Percentiles rank a stretch among this genome's conserved stretches.
phyloP scores from a whole-genome alignment of 1,140 invertebrate genomes.

The Drosophila athabasca region DNA sequence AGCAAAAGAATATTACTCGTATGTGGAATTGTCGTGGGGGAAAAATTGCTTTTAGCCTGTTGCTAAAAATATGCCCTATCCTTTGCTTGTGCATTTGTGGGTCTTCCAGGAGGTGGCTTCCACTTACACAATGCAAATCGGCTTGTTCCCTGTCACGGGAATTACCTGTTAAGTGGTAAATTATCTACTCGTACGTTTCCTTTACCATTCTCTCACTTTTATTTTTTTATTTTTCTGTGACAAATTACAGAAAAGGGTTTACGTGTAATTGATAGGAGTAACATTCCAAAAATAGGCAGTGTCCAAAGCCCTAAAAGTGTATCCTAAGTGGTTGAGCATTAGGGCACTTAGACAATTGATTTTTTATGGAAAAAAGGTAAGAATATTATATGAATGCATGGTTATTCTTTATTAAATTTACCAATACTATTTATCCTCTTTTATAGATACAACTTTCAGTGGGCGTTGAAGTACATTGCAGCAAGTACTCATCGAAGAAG shows the following conservation, averaged over 20 bases:
- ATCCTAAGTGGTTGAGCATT: constrained; percentile 30
- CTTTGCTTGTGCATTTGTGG: constrained; percentile 37
- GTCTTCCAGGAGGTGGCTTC: constrained; percentile 46
- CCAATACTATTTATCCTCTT: not conserved
- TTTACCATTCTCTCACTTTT: constrained; percentile 19
- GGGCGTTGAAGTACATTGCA: constrained; percentile 22
- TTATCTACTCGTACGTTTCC: constrained; percentile 35
- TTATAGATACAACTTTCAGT: not conserved
- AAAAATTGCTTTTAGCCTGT: constrained; percentile 73
- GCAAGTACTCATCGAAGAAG: constrained; percentile 15
- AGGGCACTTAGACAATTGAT: constrained; percentile 59
- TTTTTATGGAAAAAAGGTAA: constrained; percentile 5
- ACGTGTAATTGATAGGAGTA: constrained; percentile 60
- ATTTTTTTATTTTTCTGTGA: constrained; percentile 18
- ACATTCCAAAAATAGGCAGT: not conserved
- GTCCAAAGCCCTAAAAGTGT: constrained; percentile 24
- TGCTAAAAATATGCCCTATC: constrained; percentile 54
- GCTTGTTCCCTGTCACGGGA: constrained; percentile 54
- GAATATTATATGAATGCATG: not conserved
- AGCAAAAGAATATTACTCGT: constrained; percentile 59
- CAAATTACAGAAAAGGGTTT: constrained; percentile 61
- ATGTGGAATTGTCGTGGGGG: constrained; percentile 30
- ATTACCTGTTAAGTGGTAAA: constrained; percentile 69
- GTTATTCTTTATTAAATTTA: not conserved
- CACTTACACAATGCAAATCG: constrained; percentile 47